These are phyloP conservation scores for Tuta absoluta DNA, from an alignment of 2,888 invertebrate genomes.

Conservation along the genomic window DNA sequence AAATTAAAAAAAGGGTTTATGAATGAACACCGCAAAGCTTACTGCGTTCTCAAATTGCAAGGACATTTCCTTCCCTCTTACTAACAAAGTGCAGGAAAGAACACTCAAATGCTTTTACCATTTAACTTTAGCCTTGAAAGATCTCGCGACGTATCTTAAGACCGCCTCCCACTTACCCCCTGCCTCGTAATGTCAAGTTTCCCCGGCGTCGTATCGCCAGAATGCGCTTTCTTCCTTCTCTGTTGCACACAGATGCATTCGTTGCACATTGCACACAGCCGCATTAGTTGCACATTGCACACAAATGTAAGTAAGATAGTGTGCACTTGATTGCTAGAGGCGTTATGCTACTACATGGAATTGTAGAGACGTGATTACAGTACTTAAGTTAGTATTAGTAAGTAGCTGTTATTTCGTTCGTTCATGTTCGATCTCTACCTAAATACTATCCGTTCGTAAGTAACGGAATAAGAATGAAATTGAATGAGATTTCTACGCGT, in stretches of 20 bases:
- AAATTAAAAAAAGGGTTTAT: background rate
- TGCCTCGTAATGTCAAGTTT: slow-evolving; percentile 64
- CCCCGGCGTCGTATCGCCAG: slow-evolving; percentile 67
- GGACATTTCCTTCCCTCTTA: no score
- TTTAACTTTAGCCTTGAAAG: slow-evolving; percentile 22
- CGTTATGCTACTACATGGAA: slow-evolving; percentile 15
- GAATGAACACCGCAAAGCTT: no score
- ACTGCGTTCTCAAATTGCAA: no score
- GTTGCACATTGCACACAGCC: slow-evolving; percentile 14
- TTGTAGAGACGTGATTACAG: background rate
- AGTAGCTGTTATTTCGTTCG: background rate
- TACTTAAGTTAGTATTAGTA: background rate
- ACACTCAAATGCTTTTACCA: background rate
- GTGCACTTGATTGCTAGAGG: slow-evolving; percentile 17
- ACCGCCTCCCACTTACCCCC: slow-evolving; percentile 16
- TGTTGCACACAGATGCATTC: slow-evolving; percentile 13
- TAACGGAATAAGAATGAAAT: background rate
- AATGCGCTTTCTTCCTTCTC: slow-evolving; percentile 79
- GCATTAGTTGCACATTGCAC: background rate
- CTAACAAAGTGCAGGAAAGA: background rate
- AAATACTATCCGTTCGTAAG: no score
- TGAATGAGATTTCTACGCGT: no score
- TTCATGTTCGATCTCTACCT: no score
- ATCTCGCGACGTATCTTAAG: slow-evolving; percentile 41
- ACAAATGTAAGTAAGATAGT: slow-evolving; percentile 6